phyloP scores from a whole-genome alignment of 2,888 invertebrate species.

The Tetropium fuscum region DNA sequence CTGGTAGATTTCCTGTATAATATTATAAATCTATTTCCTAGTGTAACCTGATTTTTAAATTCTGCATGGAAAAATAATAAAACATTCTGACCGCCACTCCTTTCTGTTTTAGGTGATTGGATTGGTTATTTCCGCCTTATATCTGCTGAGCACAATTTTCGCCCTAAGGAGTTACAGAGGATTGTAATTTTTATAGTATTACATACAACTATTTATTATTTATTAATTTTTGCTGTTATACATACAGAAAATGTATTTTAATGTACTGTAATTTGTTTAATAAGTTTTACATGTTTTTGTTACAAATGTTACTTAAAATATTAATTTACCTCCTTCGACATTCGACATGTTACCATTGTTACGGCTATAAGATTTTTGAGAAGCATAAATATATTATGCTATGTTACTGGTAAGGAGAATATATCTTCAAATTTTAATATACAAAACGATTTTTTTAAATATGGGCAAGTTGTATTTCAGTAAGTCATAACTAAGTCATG shows the following conservation, averaged over 20 bases:
- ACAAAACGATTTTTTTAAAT: no score
- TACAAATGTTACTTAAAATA: neutral
- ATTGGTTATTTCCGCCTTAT: slow-evolving; percentile 77
- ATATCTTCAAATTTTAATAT: no score
- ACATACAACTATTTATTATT: slow-evolving; percentile 20
- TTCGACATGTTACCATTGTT: neutral
- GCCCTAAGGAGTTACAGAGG: slow-evolving; percentile 83
- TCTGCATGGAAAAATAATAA: no score
- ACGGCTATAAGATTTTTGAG: neutral
- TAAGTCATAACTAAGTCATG: no score
- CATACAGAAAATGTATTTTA: neutral
- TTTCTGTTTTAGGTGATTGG: slow-evolving; percentile 78
- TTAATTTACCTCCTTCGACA: neutral
- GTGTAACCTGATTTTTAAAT: no score
- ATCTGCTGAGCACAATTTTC: slow-evolving; percentile 81
- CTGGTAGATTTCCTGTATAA: no score
- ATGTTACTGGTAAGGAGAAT: no score
- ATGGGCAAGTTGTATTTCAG: no score
- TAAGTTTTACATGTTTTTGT: neutral
- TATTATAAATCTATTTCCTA: no score
- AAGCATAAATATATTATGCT: no score
- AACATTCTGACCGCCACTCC: no score
- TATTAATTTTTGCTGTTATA: slow-evolving; percentile 6
- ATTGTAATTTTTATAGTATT: slow-evolving; percentile 67
- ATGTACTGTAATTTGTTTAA: neutral